These are phyloP conservation scores for Andricus grossulariae DNA, from an alignment of 1,140 invertebrate species.

Conservation along the genomic window DNA sequence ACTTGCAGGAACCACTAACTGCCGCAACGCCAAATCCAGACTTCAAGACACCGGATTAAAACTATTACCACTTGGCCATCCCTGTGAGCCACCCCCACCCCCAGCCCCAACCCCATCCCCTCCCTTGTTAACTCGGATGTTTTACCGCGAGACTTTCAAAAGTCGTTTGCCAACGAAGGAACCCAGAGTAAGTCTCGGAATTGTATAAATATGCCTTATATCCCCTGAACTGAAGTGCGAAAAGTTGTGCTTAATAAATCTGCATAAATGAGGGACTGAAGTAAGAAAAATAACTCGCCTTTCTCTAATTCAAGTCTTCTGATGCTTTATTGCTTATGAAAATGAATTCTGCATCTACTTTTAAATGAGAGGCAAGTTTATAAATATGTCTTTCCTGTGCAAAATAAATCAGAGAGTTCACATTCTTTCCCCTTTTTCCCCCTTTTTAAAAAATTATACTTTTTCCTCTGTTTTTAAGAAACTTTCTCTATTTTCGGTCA, in stretches of 20 bases:
- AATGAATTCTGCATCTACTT: background rate
- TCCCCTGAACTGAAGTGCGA: constrained; percentile 23
- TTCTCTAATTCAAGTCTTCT: constrained; percentile 21
- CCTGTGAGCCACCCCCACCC: constrained; percentile 46
- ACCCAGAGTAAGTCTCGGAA: constrained; percentile 14
- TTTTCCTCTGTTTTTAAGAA: too few relatives aligned
- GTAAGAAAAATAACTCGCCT: constrained; percentile 31
- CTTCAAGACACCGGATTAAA: constrained; percentile 76
- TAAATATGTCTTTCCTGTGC: background rate
- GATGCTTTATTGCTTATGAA: constrained; percentile 26
- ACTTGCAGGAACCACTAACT: constrained; percentile 71
- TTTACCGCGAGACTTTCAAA: constrained; percentile 30
- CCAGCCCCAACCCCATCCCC: constrained; percentile 21
- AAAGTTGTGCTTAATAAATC: constrained; percentile 28
- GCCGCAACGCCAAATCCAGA: constrained; percentile 73
- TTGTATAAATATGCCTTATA: constrained; percentile 31
- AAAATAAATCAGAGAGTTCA: background rate
- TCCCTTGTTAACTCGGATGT: constrained; percentile 26
- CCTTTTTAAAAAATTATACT: too few relatives aligned
- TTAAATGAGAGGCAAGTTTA: background rate
- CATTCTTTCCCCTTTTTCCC: too few relatives aligned
- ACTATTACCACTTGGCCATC: constrained; percentile 71
- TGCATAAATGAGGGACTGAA: constrained; percentile 28
- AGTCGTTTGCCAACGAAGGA: constrained; percentile 30
- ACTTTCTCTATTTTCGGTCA: too few relatives aligned